These are phyloP conservation scores for Ivindomyrus marchei DNA, from an alignment of 2,113 vertebrate species.

Conservation along the genomic window DNA sequence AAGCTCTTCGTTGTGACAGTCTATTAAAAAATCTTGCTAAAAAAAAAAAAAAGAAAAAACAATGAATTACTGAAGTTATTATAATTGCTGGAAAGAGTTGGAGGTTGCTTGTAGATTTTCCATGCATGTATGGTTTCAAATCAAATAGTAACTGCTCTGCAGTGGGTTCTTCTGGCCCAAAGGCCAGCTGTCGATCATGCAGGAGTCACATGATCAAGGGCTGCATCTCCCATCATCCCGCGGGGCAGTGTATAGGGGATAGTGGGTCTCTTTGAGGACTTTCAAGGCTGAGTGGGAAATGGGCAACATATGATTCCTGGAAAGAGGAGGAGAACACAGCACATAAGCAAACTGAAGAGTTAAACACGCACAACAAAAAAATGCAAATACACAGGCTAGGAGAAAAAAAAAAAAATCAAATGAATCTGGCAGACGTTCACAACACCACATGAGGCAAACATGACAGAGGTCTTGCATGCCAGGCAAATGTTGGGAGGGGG, in stretches of 20 bases:
- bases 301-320: conserved; percentile 99
- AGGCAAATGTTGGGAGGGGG: conserved; percentile 32
- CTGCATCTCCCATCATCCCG: conserved; percentile 92
- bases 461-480: conserved; percentile 52
- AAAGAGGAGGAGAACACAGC: conserved; percentile 99
- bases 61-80: conserved; percentile 23
- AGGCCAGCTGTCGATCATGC: conserved; percentile 86
- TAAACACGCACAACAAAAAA: conserved; percentile 68
- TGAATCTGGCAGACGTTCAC: conserved; percentile 36
- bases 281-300: conserved; percentile 99
- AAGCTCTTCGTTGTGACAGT: conserved; percentile 51
- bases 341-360: conserved; percentile 93
- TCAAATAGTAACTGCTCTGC: conserved; percentile 82
- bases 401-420: conserved; percentile 35
- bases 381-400: conserved; percentile 47
- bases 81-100: conserved; percentile 30
- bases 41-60: conserved; percentile 12
- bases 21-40: conserved; percentile 44
- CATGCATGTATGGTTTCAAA: conserved; percentile 74
- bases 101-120: conserved; percentile 56
- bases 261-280: conserved; percentile 99
- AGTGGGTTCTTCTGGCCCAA: conserved; percentile 86
- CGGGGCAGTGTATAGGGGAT: conserved; percentile 90
- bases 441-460: conserved; percentile 33
- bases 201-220: conserved; percentile 90